phyloP scores from a whole-genome alignment of 1,140 invertebrate genomes.

The Saccostrea glomerata region DNA sequence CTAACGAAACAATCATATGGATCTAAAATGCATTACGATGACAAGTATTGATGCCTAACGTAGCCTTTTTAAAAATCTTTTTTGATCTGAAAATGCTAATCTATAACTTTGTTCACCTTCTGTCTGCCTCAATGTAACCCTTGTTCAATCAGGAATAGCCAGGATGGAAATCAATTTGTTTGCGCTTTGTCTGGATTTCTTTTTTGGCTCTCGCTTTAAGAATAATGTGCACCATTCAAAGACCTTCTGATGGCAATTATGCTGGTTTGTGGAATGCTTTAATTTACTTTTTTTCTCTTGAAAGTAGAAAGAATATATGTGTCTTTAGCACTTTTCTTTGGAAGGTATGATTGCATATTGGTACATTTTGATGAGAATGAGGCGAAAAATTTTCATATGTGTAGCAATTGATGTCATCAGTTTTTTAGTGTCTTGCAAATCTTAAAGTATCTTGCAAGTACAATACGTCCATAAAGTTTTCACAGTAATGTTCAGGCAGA shows the following conservation, averaged over 20 bases:
- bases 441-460: neutral
- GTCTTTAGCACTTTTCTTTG: constrained; percentile 11
- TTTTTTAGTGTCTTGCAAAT: neutral
- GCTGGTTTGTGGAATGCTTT: neutral
- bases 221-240: constrained; percentile 13
- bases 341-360: neutral
- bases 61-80: neutral
- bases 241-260: constrained; percentile 24
- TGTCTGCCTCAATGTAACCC: neutral
- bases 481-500: neutral
- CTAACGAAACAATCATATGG: neutral
- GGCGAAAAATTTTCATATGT: neutral
- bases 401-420: constrained; percentile 4
- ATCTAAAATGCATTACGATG: constrained; percentile 23
- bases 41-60: constrained; percentile 33
- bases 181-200: neutral
- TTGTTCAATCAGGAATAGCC: neutral
- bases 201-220: neutral
- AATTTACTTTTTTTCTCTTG: neutral
- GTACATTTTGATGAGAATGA: neutral
- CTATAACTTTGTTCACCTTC: constrained; percentile 13
- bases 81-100: constrained; percentile 26
- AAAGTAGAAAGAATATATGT: neutral
- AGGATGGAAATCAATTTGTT: constrained; percentile 23
- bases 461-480: neutral